phyloP scores from a whole-genome alignment of 2,888 invertebrate species.

The Hedychridium roseum region DNA sequence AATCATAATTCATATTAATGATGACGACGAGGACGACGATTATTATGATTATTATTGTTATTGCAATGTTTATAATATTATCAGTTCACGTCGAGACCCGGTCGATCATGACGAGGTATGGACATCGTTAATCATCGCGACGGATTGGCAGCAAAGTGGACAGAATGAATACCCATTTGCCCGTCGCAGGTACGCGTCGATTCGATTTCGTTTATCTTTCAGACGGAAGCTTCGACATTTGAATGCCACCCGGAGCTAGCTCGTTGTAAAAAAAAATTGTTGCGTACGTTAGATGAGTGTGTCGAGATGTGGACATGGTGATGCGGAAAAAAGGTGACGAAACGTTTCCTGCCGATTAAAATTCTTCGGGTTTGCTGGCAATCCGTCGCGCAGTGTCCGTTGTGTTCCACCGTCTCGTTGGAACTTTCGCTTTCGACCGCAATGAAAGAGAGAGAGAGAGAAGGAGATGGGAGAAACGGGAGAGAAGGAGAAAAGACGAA shows the following conservation, averaged over 20 bases:
- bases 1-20: slow-evolving; percentile 53
- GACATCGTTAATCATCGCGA: slow-evolving; percentile 35
- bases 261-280: too few relatives aligned
- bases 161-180: too few relatives aligned
- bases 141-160: too few relatives aligned
- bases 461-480: not conserved
- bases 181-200: too few relatives aligned
- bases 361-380: slow-evolving; percentile 33
- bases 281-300: too few relatives aligned
- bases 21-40: slow-evolving; percentile 47
- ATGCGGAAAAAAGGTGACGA: too few relatives aligned
- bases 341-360: too few relatives aligned
- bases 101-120: slow-evolving; percentile 43
- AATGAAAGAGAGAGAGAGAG: slow-evolving; percentile 1
- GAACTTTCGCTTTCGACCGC: slow-evolving; percentile 6
- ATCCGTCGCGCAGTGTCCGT: slow-evolving; percentile 40
- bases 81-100: slow-evolving; percentile 46
- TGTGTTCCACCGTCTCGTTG: slow-evolving; percentile 28
- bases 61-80: slow-evolving; percentile 59
- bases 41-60: slow-evolving; percentile 58
- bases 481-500: slow-evolving; percentile 7
- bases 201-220: too few relatives aligned
- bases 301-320: too few relatives aligned
- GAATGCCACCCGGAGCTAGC: too few relatives aligned
- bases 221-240: too few relatives aligned